phyloP scores from a whole-genome alignment of 1,140 invertebrate species.

The Bombus cullumanus region DNA sequence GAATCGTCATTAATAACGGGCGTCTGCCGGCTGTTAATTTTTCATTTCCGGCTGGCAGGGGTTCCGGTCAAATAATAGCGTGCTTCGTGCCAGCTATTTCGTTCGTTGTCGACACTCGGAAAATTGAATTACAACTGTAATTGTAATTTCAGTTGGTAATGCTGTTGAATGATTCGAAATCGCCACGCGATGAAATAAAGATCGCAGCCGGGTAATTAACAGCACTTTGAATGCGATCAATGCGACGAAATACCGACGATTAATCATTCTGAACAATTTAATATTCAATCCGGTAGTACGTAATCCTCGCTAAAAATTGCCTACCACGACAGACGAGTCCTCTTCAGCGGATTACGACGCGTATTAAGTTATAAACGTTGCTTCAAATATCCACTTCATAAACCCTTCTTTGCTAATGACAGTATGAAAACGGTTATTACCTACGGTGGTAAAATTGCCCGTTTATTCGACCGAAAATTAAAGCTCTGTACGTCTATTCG shows the following conservation, averaged over 20 bases:
- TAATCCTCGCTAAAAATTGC: not conserved
- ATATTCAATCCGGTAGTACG: not conserved
- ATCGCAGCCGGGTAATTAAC: conserved; percentile 28
- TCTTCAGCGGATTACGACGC: not conserved
- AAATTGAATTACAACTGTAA: conserved; percentile 37
- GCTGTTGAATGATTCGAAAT: not conserved
- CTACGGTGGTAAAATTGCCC: not conserved
- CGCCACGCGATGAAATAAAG: conserved; percentile 14
- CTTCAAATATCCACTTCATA: not conserved
- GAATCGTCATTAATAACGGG: not conserved
- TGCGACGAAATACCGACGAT: not conserved
- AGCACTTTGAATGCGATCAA: not conserved
- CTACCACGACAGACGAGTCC: too few relatives aligned
- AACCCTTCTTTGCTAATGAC: not conserved
- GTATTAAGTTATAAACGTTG: not conserved
- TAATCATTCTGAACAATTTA: conserved; percentile 19
- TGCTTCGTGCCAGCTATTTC: conserved; percentile 8
- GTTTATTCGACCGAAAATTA: not conserved
- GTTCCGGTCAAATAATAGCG: conserved; percentile 23
- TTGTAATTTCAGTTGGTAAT: conserved; percentile 43
- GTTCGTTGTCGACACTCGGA: not conserved
- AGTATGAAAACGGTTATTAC: not conserved
- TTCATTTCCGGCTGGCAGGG: conserved; percentile 22
- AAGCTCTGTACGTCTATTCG: not conserved
- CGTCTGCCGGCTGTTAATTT: conserved; percentile 18